Conservation (phyloP, 2,888 invertebrate species). For the Pemphredon lugubris region DNA sequence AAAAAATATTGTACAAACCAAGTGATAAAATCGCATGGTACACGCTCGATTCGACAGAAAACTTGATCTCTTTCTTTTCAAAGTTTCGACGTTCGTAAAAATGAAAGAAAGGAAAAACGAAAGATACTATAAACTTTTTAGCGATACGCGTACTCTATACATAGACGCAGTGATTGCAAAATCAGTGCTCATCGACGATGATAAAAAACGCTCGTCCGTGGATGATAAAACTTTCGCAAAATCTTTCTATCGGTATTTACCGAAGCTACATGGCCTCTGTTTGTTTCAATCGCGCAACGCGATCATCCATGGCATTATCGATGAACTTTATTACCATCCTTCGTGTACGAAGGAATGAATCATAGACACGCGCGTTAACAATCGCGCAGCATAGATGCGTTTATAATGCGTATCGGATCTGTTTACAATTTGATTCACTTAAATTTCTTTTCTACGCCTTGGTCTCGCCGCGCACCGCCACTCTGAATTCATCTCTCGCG, state of each 20-base stretch:
- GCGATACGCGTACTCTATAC: not conserved
- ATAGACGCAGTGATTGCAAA: too few relatives aligned
- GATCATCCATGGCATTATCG: slow-evolving; percentile 26
- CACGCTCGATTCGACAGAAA: too few relatives aligned
- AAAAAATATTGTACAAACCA: too few relatives aligned
- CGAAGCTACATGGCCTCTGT: slow-evolving; percentile 16
- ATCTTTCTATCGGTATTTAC: slow-evolving; percentile 8
- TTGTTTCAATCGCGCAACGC: slow-evolving; percentile 6
- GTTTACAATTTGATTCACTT: slow-evolving; percentile 44
- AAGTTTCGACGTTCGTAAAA: too few relatives aligned
- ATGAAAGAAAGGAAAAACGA: too few relatives aligned
- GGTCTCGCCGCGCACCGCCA: not conserved
- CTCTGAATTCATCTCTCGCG: not conserved
- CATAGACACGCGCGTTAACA: slow-evolving; percentile 24
- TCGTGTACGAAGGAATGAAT: slow-evolving; percentile 50
- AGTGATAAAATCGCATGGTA: too few relatives aligned
- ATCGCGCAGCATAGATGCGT: not conserved
- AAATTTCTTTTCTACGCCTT: slow-evolving; percentile 4
- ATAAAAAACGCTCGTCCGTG: too few relatives aligned
- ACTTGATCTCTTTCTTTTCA: too few relatives aligned
- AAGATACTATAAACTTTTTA: too few relatives aligned
- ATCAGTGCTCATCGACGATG: too few relatives aligned
- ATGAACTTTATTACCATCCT: slow-evolving; percentile 46
- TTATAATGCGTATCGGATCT: slow-evolving; percentile 19
- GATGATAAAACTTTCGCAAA: too few relatives aligned